These are phyloP conservation scores for Sinotaia quadrata DNA, from an alignment of 2,888 invertebrate genomes.

Conservation along the genomic window DNA sequence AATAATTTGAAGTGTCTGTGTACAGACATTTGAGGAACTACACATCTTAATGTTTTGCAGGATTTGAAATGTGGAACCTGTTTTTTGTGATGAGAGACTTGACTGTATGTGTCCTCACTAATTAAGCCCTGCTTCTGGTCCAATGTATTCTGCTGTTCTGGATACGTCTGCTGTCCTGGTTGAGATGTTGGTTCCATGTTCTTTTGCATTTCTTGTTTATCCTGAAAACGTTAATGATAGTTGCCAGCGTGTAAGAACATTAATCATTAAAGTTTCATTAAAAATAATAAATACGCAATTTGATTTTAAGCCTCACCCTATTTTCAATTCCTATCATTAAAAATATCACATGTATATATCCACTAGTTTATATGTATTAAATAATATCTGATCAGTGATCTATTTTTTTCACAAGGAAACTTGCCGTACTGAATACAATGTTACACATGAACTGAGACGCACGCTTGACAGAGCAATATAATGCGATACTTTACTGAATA, in stretches of 20 bases:
- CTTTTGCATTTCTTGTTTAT: conserved; percentile 14
- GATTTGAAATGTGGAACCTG: conserved; percentile 19
- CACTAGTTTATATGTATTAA: too few species aligned
- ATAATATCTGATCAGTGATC: too few species aligned
- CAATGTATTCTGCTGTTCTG: conserved; percentile 12
- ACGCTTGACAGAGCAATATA: too few species aligned
- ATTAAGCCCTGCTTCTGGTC: conserved; percentile 10
- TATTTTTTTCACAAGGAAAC: too few species aligned
- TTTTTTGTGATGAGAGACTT: conserved; percentile 7
- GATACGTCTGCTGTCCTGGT: conserved; percentile 25
- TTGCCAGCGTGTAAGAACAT: conserved; percentile 21
- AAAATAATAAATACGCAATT: too few species aligned
- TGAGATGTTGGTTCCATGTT: conserved; percentile 13
- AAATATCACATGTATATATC: too few species aligned
- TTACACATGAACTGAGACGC: too few species aligned
- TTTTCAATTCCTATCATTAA: too few species aligned
- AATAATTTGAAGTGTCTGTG: conserved; percentile 23
- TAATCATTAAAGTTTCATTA: too few species aligned
- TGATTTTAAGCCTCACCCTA: too few species aligned
- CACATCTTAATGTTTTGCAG: conserved; percentile 2
- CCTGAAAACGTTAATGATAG: conserved; percentile 13
- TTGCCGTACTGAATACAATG: too few species aligned
- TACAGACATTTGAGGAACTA: conserved; percentile 31
- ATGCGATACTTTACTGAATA: too few species aligned
- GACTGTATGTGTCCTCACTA: not conserved